Base-by-base conservation (phyloP, 2,113 vertebrate genomes). In the Amia ocellicauda region DNA sequence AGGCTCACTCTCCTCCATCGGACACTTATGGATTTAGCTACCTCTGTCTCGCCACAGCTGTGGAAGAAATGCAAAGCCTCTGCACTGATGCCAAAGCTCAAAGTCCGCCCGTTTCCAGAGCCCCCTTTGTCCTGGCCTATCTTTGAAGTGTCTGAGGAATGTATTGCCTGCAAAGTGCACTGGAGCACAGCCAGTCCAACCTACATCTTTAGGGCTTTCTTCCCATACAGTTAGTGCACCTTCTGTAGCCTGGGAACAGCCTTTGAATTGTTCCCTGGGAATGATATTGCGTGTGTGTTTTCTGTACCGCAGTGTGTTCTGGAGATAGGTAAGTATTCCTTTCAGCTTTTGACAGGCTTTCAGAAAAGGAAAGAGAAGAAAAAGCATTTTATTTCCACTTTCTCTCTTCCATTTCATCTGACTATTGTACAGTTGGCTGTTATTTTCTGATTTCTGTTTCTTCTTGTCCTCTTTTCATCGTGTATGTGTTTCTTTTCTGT, bases 111-210 rank as follows among this genome's bases (percentile, higher is more conserved):
- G 62, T 55, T 70, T 65, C 42, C 43, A 42, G n/a, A 56, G 69
- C 60, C 42, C 73, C 63, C 69, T 73, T 75, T 74, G 67, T 75
- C 73, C 69, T 60, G 14, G 55, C 52, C 64, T 3, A 24, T 74
- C 76, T 85, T 73, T 87, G 80, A 85, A 84, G 85, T 78, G 72
- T 63, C 63, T 75, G 60, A 67, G 82, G 82, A 85, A 83, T 84
- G 81, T 49, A 49, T 67, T 67, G 70, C 60, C 70, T 64, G 75
- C 80, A 60, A 70, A 76, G 47, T 42, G 72, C 71, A 69, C 67
- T 69, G 55, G 63, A 68, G 58, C 66, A 43, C 70, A 70, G 67
- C 71, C 56, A 58, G 62, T 28, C 40, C 41, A 41, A 42, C 45
- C 63, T n/a, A 51, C 59, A 55, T 55, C 7, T 51, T 58, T 57